Evolutionary conservation across 2,888 invertebrate species (phyloP), one percentile per base, ranked within the genome.

Genomic region (Volucella zonaria): DNA sequence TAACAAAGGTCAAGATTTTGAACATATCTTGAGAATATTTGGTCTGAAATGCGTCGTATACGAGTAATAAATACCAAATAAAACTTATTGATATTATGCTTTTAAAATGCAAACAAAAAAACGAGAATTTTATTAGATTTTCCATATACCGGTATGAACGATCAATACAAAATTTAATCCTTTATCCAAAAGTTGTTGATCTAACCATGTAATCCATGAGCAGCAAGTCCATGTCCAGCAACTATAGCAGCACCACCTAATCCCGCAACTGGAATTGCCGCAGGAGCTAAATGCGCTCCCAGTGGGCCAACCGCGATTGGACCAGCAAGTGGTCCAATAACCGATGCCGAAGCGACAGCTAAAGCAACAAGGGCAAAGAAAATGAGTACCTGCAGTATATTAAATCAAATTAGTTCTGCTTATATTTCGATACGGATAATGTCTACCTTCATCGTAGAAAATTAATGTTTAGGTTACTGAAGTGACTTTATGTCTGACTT

Each of bases 261-360:
- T 62, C 54, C 62, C 10, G 56, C 54, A 8, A 47, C 54, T 40
- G 43, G 64, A 23, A 74, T 54, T 12, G 40, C 38, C 12, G 62
- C 54, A 4, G 31, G 31, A 31, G 67, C 67, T 31, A 54, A 45
- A 45, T 62, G 74, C 8, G 56, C 47, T 4, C 74, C 74, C 56
- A 74, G 56, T 38, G 62, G 64, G 4, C 54, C 56, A 8, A 64
- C 8, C 12, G 43, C 15, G 15, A 67, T 31, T 58, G 58, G 14
- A 38, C 38, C 42, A 45, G 52, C 61, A n/a, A 68, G 3, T 73
- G 61, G 67, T 68, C 47, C 74, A 15, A 77, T 70, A 14, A 70
- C 77, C 3, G 77, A 77, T 40, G 68, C 68, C 9, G 61, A 68
- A 9, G 77, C 68, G 15, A 70, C 47, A 61, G 68, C 77, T 14